These are phyloP conservation scores for Drosophila borealis DNA, from an alignment of 2,888 invertebrate genomes.

Conservation along the genomic window DNA sequence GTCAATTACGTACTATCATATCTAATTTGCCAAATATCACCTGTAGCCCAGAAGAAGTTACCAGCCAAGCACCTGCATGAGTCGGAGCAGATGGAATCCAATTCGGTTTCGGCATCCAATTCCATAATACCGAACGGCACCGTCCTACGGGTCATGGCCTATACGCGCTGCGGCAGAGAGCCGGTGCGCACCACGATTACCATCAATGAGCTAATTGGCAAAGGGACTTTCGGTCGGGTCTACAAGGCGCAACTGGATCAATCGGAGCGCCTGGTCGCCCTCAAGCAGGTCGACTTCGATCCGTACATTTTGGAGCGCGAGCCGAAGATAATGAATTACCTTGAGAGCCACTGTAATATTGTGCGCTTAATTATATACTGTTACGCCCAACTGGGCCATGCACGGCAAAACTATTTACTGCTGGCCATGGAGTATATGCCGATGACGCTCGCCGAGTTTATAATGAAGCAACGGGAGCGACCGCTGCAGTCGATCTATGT, in stretches of 20 bases:
- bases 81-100: not conserved
- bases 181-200: conserved; percentile 1
- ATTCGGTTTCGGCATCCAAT: not conserved
- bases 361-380: conserved; percentile 99
- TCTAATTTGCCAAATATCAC: not conserved
- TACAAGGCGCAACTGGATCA: conserved; percentile 98
- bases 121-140: conserved; percentile 21
- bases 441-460: conserved; percentile 86
- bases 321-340: conserved; percentile 98
- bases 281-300: conserved; percentile 99
- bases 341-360: conserved; percentile 99
- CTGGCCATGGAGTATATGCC: conserved; percentile 99
- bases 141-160: conserved; percentile 4
- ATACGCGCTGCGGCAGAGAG: not conserved
- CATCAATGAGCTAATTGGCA: conserved; percentile 94
- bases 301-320: conserved; percentile 99
- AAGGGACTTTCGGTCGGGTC: conserved; percentile 99
- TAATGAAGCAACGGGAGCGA: conserved; percentile 95
- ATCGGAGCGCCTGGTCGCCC: conserved; percentile 97
- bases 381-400: conserved; percentile 98
- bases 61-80: not conserved
- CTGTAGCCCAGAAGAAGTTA: not conserved
- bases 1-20: no score
- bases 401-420: conserved; percentile 96
- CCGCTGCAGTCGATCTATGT: conserved; percentile 99